Evolutionary conservation across 2,797 vertebrate species (phyloP), one percentile per base, ranked within the genome.

Genomic region (Sebastiscus albofasciatus): DNA sequence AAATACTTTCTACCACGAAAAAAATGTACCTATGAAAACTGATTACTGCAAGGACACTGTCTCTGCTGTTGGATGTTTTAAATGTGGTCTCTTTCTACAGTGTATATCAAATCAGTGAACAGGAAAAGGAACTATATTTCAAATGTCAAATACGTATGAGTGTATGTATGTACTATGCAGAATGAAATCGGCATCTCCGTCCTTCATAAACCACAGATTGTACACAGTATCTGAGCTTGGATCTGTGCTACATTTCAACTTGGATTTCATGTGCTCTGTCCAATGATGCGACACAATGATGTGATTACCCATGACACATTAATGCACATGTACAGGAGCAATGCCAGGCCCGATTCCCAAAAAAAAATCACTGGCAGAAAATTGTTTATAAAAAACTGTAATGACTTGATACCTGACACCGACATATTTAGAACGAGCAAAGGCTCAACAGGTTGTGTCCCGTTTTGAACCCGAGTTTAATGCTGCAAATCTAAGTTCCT

Each of bases 221-320:
- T n/a, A 36, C 6, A 22, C 12, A 29, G 16, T 2, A 4, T 10
- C 6, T 66, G 34, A 24, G 61, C 46, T 8, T 55, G 24, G 34
- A 54, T 71, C n/a, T 39, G 20, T 7, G 34, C 11, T 26, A 31
- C 74, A 79, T 31, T 72, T 75, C 56, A 58, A 24, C 24, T 49
- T 65, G 56, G 49, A 72, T 46, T 83, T n/a, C 39, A 54, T 20
- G 11, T 29, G 14, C 34, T 76, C 20, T 8, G 69, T 67, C 59
- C 31, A 69, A 29, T 54, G 74, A 86, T 71, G 72, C 36, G 3
- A 72, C 56, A 61, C 20, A 58, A 52, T 72, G 72, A 84, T 85
- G 18, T 72, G 72, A 83, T 83, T 67, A 61, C n/a, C 31, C 34
- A 22, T 27, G 59, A 79, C 70, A 80, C 49, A 59, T 68, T 64